Base-by-base conservation (phyloP, 1,140 invertebrate species). In the Bombus pyrosoma region DNA sequence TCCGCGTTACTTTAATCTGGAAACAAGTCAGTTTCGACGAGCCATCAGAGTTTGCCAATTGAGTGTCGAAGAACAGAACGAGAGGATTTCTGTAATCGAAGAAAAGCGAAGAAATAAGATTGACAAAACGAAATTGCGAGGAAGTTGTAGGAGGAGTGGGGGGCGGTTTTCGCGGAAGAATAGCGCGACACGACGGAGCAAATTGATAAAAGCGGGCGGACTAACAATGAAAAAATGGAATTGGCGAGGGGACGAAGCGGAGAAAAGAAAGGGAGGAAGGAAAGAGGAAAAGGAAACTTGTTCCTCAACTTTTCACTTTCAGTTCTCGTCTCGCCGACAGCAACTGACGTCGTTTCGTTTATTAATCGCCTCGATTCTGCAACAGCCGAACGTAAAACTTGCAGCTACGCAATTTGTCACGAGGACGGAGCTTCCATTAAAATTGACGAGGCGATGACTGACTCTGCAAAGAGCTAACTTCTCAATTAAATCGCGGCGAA, bases 301-400 rank as follows among this genome's bases (percentile, higher is more conserved):
- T 81, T 81, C 68, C 25, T 53, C 39, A 73, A 85, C 76, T 85
- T 85, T 80, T 85, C 68, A 80, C 75, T 85, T 85, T 81, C 77
- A 81, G 77, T 32, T 80, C 83, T 37, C 57, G 6, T 5, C 47
- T 37, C 39, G 68, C 22, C 76, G 76, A 64, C 76, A 39, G 77
- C 53, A 80, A 80, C 76, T 64, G 83, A 72, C 76, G 76, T 80
- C 83, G 76, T 85, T 85, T 85, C 75, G 76, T 85, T 85, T 80
- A 85, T 85, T 85, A 85, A 85, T 85, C 76, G 66, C 69, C 83
- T 28, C 66, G 77, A 85, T 85, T 53, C 39, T 66, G 64, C 76
- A 85, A 81, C 66, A 73, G 57, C 32, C 77, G 77, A 81, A 73
- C 39, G 64, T 81, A 72, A 85, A 85, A 73, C 66, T 85, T 73